Evolutionary conservation across 2,888 invertebrate genomes (phyloP).

Genomic region (Drosophila longiperda): DNA sequence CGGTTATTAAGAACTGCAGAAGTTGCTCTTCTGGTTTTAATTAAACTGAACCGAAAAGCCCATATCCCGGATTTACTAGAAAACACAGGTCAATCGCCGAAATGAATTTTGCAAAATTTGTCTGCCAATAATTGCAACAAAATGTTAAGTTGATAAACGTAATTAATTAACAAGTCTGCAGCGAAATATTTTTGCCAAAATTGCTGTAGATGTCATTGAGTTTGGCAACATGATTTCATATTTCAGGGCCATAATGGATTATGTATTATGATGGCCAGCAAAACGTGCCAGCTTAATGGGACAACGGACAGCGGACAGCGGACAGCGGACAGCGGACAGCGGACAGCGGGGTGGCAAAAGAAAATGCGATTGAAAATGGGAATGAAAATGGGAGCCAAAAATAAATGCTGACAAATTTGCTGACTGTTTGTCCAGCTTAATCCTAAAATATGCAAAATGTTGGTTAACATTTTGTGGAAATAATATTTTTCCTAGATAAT

Average conservation of each 20-base stretch:
- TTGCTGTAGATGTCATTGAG: slow-evolving; percentile 10
- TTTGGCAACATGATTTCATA: slow-evolving; percentile 30
- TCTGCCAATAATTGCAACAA: neutral
- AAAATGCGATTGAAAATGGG: neutral
- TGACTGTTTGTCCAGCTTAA: slow-evolving; percentile 28
- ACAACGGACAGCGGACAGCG: no score
- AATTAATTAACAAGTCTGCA: slow-evolving; percentile 52
- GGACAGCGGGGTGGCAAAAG: neutral
- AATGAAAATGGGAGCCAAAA: slow-evolving; percentile 13
- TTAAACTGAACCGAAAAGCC: neutral
- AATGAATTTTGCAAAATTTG: neutral
- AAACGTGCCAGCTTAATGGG: slow-evolving; percentile 23
- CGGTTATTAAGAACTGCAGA: neutral
- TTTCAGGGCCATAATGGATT: slow-evolving; percentile 48
- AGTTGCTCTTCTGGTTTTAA: neutral
- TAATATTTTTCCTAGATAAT: slow-evolving; percentile 7
- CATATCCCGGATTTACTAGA: neutral
- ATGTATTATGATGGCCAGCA: slow-evolving; percentile 49
- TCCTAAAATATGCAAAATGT: slow-evolving; percentile 22
- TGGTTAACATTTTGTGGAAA: slow-evolving; percentile 20
- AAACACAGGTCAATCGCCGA: neutral
- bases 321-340: no score
- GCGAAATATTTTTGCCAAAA: slow-evolving; percentile 29
- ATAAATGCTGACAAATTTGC: slow-evolving; percentile 57
- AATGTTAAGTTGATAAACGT: slow-evolving; percentile 37